Evolutionary conservation across 37 sponge, comb jelly and placozoan genomes (phyloP).

Genomic region (Cladorhizidae sp.): DNA sequence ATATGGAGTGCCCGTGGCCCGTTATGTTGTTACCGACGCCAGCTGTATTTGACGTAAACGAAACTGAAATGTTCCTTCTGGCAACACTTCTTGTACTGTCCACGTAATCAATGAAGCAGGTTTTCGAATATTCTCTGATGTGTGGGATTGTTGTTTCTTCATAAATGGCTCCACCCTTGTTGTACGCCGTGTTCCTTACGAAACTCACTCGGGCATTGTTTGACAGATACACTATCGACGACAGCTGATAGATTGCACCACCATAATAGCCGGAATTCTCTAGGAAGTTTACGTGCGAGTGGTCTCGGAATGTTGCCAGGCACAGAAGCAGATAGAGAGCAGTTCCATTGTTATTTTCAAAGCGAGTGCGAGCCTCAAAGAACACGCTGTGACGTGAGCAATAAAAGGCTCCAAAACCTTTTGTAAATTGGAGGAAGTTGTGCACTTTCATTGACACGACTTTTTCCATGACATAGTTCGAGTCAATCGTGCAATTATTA

Average conservation of each 20-base stretch:
- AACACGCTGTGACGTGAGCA: background rate
- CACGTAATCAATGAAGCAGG: conserved; percentile 20
- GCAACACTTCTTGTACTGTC: background rate
- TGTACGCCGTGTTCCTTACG: background rate
- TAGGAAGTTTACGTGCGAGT: background rate
- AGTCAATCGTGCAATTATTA: background rate
- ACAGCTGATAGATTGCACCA: conserved; percentile 17
- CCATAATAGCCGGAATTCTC: conserved; percentile 7
- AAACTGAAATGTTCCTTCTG: conserved; percentile 8
- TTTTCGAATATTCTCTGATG: conserved; percentile 3
- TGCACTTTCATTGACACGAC: too few species aligned
- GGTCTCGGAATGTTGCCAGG: background rate
- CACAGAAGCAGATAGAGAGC: conserved; percentile 5
- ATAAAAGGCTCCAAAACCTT: conserved; percentile 16
- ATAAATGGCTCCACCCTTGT: conserved; percentile 29
- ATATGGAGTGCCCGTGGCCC: conserved; percentile 14
- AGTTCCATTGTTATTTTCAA: conserved; percentile 4
- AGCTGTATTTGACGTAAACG: background rate
- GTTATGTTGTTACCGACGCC: background rate
- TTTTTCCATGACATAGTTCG: background rate
- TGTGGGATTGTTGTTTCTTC: background rate
- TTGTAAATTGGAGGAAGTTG: background rate
- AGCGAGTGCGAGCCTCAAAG: background rate
- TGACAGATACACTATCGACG: background rate
- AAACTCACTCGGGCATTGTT: background rate